Evolutionary conservation across 2,797 vertebrate species (phyloP), one percentile per base, ranked within the genome.

Genomic region (Crenuchus spilurus): DNA sequence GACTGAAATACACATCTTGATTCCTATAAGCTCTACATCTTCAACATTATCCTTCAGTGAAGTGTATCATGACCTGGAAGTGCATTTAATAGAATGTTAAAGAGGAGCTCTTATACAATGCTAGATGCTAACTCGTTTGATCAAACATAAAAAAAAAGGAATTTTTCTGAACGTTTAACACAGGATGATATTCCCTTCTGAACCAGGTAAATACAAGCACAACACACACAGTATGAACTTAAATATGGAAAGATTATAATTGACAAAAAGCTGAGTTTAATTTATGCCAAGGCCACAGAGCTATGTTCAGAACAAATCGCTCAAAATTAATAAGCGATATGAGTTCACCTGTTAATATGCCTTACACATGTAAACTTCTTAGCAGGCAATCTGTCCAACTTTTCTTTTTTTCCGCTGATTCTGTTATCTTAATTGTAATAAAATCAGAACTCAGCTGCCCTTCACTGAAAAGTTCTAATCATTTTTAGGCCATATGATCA

Each of bases 71-170:
- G 62, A 24, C 51, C 65, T 66, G 66, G 52, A 74, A 75, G 66
- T 74, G 72, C 72, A 70, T 35, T 51, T 60, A 49, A 42, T 6
- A 70, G 77, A 78, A 78, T 74, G 51, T 65, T 64, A n/a, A 72
- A n/a, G 49, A 57, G 11, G 13, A 35, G 35, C 24, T 16, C 30
- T 62, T 39, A 41, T 16, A 62, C 46, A 41, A 52, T 13, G 8
- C 11, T 9, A 64, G 24, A 60, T n/a, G 14, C 44, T 16, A 52
- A 41, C 41, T 52, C n/a, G 35, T 22, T 46, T 22, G 35, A 49
- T 30, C 48, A 58, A 57, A 68, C 18, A 63, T n/a, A 39, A 66
- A 18, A 3, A 26, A 24, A 68, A 49, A 16, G 35, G 54, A 22
- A 14, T 33, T 31, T 52, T 2, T 61, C 14, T 16, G 39, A 57